phyloP scores from a whole-genome alignment of 64 coral and sea anemone species.

The Actinia equina region DNA sequence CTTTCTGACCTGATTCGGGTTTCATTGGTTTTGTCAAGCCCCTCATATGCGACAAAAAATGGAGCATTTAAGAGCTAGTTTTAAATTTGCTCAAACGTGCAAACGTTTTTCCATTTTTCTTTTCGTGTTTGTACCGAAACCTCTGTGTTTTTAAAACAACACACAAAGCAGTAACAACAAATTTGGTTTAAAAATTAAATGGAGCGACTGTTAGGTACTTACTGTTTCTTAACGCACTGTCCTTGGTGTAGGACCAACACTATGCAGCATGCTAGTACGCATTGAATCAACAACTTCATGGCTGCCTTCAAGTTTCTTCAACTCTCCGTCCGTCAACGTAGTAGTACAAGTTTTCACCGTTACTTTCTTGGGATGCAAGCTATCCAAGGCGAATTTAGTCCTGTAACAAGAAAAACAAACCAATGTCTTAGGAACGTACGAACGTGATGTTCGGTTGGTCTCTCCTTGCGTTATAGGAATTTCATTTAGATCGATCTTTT shows the following conservation, averaged over 20 bases:
- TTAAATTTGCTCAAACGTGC: too few relatives aligned
- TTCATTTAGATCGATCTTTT: neutral
- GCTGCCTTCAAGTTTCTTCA: neutral
- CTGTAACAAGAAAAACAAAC: neutral
- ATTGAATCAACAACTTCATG: neutral
- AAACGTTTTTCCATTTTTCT: too few relatives aligned
- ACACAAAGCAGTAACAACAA: too few relatives aligned
- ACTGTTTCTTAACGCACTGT: neutral
- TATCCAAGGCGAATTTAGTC: neutral
- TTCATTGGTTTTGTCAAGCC: too few relatives aligned
- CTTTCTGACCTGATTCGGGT: too few relatives aligned
- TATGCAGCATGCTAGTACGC: neutral
- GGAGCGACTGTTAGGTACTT: neutral
- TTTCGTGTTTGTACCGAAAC: too few relatives aligned
- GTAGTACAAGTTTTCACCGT: neutral
- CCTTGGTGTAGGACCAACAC: neutral
- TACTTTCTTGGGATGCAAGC: neutral
- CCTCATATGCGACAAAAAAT: too few relatives aligned
- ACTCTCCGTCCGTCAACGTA: neutral
- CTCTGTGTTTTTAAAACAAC: too few relatives aligned
- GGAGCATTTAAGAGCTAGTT: too few relatives aligned
- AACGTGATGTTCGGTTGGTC: neutral
- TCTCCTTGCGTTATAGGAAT: slow-evolving; percentile 15
- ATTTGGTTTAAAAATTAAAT: too few relatives aligned
- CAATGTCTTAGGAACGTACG: neutral